phyloP scores from a whole-genome alignment of 2,113 vertebrate species.

The Carassius carassius region DNA sequence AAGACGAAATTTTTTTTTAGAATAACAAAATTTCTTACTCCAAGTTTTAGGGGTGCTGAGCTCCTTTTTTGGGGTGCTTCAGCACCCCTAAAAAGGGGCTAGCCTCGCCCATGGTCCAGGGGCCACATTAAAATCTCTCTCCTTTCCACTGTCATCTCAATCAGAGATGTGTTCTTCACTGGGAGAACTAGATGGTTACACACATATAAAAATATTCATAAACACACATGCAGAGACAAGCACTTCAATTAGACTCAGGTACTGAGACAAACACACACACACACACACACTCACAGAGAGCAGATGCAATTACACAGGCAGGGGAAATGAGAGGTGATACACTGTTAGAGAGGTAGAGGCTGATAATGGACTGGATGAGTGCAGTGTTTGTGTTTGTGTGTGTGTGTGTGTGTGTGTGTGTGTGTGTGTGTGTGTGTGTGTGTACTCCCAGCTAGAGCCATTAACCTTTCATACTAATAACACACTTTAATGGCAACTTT shows the following conservation, averaged over 20 bases:
- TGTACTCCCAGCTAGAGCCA: constrained; percentile 25
- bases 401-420: too few species aligned
- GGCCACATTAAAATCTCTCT: constrained; percentile 14
- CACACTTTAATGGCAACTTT: constrained; percentile 48
- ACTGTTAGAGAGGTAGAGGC: background rate
- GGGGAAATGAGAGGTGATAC: constrained; percentile 44
- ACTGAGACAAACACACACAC: background rate
- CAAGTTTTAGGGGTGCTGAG: too few species aligned
- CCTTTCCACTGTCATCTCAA: constrained; percentile 21
- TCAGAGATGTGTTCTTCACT: background rate
- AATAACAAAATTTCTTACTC: too few species aligned
- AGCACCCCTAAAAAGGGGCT: too few species aligned
- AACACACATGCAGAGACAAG: constrained; percentile 9
- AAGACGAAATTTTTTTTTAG: too few species aligned
- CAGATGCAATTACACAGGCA: constrained; percentile 40
- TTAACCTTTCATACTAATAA: constrained; percentile 46
- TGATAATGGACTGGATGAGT: constrained; percentile 48
- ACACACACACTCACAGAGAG: background rate
- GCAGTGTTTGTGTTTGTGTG: background rate
- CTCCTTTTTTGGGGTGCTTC: too few species aligned
- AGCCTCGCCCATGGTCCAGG: too few species aligned
- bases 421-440: background rate
- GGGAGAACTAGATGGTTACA: background rate
- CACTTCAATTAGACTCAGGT: constrained; percentile 16
- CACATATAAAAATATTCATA: background rate